Evolutionary conservation across 2,113 vertebrate species (phyloP).

Genomic region (Tachycineta bicolor): DNA sequence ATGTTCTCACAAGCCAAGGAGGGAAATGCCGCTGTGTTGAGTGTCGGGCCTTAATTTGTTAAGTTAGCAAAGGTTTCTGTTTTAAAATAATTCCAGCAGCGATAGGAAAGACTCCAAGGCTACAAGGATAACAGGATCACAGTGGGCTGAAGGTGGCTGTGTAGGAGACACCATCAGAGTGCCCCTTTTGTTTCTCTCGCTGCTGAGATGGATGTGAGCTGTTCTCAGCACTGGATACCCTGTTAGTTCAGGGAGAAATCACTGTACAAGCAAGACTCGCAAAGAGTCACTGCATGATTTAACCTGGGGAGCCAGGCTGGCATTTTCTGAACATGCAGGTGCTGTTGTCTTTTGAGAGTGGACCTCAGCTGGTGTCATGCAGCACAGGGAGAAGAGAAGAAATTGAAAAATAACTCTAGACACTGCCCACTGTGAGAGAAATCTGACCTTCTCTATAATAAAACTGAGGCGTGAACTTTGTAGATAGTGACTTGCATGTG

Average conservation of each 20-base stretch:
- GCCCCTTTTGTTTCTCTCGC: background rate
- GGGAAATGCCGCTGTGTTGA: background rate
- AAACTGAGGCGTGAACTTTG: background rate
- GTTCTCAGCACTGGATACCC: background rate
- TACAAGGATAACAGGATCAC: background rate
- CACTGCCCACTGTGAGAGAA: background rate
- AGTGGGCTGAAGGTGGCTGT: background rate
- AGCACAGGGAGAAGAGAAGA: background rate
- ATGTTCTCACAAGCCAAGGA: background rate
- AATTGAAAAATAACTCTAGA: background rate
- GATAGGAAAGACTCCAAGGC: background rate
- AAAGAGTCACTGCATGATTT: background rate
- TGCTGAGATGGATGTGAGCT: background rate
- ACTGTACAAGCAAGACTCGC: background rate
- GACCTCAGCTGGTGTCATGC: background rate
- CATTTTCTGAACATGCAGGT: background rate
- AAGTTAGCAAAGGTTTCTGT: background rate
- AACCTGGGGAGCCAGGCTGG: background rate
- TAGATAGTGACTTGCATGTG: background rate
- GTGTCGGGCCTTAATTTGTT: background rate
- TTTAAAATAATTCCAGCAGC: background rate
- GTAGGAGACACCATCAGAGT: background rate
- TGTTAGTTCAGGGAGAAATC: background rate
- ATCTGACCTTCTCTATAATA: background rate
- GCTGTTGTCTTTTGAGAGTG: background rate